Conservation (phyloP, 2,797 vertebrate genomes). For the Iguana delicatissima region DNA sequence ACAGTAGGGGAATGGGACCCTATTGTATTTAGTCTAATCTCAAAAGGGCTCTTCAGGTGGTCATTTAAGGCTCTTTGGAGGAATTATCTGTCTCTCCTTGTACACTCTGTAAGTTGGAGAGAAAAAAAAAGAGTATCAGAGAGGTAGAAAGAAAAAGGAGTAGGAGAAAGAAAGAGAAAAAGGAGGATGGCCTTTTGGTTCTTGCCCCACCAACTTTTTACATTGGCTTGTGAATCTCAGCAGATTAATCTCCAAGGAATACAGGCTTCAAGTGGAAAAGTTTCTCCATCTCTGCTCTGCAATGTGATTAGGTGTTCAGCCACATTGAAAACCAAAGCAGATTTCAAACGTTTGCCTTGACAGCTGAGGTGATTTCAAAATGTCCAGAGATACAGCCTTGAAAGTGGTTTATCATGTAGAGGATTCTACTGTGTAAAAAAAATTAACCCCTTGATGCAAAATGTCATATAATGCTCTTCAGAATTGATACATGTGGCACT, state of each 20-base stretch:
- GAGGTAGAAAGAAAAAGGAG: background rate
- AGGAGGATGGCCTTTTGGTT: background rate
- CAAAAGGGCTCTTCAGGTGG: background rate
- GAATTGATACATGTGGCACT: slow-evolving; percentile 64
- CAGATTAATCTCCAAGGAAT: background rate
- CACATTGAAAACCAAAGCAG: slow-evolving; percentile 52
- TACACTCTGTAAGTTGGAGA: background rate
- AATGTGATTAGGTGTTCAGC: slow-evolving; percentile 6
- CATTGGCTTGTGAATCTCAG: too few relatives aligned
- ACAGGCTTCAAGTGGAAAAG: background rate
- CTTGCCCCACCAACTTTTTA: background rate
- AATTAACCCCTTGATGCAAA: slow-evolving; percentile 71
- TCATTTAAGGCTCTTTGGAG: background rate
- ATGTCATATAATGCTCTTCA: slow-evolving; percentile 59
- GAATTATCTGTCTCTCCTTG: background rate
- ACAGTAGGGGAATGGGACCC: background rate
- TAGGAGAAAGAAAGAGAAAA: background rate
- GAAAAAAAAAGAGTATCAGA: background rate
- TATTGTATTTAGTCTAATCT: background rate
- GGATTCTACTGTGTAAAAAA: slow-evolving; percentile 57
- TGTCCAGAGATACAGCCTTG: slow-evolving; percentile 56
- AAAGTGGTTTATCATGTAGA: slow-evolving; percentile 78
- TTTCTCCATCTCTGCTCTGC: background rate
- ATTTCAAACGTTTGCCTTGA: slow-evolving; percentile 57
- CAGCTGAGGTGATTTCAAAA: slow-evolving; percentile 66